Evolutionary conservation across 2,888 invertebrate genomes (phyloP), one percentile per base, ranked within the genome.

Genomic region (Lasiommata megera): DNA sequence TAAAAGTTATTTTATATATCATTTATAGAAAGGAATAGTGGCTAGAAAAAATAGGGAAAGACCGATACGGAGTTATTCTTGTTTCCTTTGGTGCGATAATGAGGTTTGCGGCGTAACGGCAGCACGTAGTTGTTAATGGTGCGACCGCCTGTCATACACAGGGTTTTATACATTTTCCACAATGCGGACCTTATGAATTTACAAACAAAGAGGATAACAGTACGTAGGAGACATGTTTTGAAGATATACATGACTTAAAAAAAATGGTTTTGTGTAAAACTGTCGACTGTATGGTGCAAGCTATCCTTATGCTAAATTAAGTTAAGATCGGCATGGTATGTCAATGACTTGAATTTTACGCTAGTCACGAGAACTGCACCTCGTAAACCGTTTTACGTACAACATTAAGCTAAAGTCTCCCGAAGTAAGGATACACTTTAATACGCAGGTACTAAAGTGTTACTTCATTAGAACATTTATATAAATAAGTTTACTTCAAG

Each of bases 351-450:
- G 11, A 11, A 11, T 34, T 50, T 56, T 48, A 65, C 58, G 43
- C 64, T 59, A 58, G 65, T 67, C 64, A 65, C 65, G 67, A 63
- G 53, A 56, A 53, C 47, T 59, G 55, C 56, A 46, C 60, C 60
- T 64, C 64, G 60, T 67, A 63, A 62, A 67, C 63, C 50, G 56
- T 65, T 67, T 65, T 56, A 66, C 62, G 54, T 46, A 60, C 61
- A 50, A 63, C 58, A 54, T 65, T 53, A 65, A 67, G 40, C 40
- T 51, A 16, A 9, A 51, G 29, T 51, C 9, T 37, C 50, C 14
- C 14, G 37, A 38, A 38, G n/a, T 36, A 50, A 38, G 28, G 29
- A 29, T 12, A 18, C 17, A 31, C 34, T 47, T 47, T 9, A 29
- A 28, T 28, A 28, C 28, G 11, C 11, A 12, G 28, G 12, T 28